phyloP scores from a whole-genome alignment of 2,113 vertebrate species.

The Ageneiosus marmoratus region DNA sequence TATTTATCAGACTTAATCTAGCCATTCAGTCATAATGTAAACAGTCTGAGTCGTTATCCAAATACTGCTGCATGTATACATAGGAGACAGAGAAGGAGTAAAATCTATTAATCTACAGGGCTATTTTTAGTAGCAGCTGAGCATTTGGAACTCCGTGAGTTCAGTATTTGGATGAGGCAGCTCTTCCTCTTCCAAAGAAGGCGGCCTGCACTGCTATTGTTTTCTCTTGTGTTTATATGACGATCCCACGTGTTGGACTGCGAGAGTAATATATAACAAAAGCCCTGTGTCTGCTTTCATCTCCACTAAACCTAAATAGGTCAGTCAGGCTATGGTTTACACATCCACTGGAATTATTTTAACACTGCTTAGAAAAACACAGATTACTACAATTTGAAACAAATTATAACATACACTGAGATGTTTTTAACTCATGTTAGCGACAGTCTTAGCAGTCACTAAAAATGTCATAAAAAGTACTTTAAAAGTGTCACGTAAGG shows the following conservation, averaged over 20 bases:
- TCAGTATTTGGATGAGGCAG: conserved; percentile 55
- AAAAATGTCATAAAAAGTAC: not conserved
- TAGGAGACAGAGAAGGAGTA: conserved; percentile 47
- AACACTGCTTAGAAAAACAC: not conserved
- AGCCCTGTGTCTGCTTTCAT: conserved; percentile 20
- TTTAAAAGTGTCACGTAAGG: not conserved
- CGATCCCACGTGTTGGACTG: conserved; percentile 33
- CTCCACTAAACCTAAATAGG: conserved; percentile 7
- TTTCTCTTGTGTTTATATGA: conserved; percentile 49
- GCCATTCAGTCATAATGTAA: conserved; percentile 32
- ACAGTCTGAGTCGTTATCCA: conserved; percentile 36
- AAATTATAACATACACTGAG: not conserved
- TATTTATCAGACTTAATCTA: conserved; percentile 40
- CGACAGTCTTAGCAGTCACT: not conserved
- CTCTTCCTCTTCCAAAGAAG: conserved; percentile 70
- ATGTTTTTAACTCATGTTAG: not conserved
- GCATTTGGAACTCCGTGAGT: conserved; percentile 69
- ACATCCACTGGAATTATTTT: not conserved
- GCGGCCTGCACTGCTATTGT: conserved; percentile 43
- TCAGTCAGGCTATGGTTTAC: not conserved
- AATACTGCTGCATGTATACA: conserved; percentile 30
- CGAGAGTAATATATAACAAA: conserved; percentile 19
- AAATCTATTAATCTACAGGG: conserved; percentile 61
- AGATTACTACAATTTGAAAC: not conserved
- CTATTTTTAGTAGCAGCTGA: conserved; percentile 65